Conservation (phyloP, 2,797 vertebrate genomes). For the Lutjanus argentimaculatus region DNA sequence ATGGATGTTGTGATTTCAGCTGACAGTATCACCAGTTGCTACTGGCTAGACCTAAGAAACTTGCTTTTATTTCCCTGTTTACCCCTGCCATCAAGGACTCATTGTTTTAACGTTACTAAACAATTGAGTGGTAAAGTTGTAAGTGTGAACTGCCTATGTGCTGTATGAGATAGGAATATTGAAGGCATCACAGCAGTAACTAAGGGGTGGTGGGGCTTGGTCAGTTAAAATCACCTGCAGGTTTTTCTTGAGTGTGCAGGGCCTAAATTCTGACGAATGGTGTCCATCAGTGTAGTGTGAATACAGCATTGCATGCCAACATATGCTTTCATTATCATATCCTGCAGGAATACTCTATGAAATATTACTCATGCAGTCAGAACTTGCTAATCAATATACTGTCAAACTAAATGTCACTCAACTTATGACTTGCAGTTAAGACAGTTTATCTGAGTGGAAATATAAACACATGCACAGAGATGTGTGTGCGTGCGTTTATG, state of each 20-base stretch:
- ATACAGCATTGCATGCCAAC: not conserved
- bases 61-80: too few relatives aligned
- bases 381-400: not conserved
- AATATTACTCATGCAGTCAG: not conserved
- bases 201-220: not conserved
- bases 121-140: too few relatives aligned
- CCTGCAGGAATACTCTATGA: slow-evolving; percentile 1
- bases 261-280: too few relatives aligned
- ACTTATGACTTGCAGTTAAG: not conserved
- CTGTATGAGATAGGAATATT: too few relatives aligned
- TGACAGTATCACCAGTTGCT: too few relatives aligned
- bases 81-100: too few relatives aligned
- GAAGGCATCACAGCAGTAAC: not conserved
- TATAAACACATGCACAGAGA: not conserved
- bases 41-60: too few relatives aligned
- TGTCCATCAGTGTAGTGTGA: not conserved
- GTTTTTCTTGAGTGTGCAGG: not conserved
- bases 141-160: too few relatives aligned
- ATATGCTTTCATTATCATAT: not conserved
- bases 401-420: slow-evolving; percentile 17
- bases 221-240: not conserved
- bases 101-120: too few relatives aligned
- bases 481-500: not conserved
- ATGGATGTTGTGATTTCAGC: too few relatives aligned
- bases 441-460: slow-evolving; percentile 12